These are phyloP conservation scores for Sepiola atlantica DNA, from an alignment of 2,888 invertebrate species.

Conservation along the genomic window DNA sequence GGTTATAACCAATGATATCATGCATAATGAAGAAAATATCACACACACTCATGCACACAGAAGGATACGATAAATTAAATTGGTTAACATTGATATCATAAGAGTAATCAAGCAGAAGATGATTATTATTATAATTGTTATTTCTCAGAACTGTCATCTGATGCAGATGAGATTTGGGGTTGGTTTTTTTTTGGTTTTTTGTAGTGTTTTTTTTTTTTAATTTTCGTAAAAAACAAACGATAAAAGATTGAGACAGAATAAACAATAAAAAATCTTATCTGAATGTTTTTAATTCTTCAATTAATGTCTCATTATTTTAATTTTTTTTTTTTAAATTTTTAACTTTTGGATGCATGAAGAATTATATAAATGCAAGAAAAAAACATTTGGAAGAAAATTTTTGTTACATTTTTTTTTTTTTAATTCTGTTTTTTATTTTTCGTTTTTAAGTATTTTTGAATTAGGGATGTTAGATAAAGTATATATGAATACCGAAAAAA, in stretches of 20 bases:
- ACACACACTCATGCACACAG: neutral
- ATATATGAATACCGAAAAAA: too few relatives aligned
- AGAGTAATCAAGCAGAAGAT: conserved; percentile 13
- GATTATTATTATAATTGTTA: conserved; percentile 6
- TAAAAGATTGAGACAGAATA: neutral
- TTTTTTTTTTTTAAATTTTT: too few relatives aligned
- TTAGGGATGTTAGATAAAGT: too few relatives aligned
- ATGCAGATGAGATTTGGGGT: neutral
- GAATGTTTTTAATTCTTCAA: neutral
- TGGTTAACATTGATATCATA: neutral
- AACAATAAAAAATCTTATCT: neutral
- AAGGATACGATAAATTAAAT: neutral
- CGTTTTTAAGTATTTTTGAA: too few relatives aligned
- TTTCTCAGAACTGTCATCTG: neutral
- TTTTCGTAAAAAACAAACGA: neutral
- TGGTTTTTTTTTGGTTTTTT: neutral
- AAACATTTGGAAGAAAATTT: too few relatives aligned
- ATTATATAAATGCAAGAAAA: too few relatives aligned
- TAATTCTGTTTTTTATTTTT: too few relatives aligned
- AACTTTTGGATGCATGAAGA: too few relatives aligned
- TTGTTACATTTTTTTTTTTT: too few relatives aligned
- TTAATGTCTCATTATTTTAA: neutral
- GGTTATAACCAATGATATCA: neutral
- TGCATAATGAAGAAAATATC: conserved; percentile 22
- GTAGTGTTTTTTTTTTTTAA: neutral